Evolutionary conservation across 2,113 vertebrate species (phyloP).

Genomic region (Zosterops borbonicus): DNA sequence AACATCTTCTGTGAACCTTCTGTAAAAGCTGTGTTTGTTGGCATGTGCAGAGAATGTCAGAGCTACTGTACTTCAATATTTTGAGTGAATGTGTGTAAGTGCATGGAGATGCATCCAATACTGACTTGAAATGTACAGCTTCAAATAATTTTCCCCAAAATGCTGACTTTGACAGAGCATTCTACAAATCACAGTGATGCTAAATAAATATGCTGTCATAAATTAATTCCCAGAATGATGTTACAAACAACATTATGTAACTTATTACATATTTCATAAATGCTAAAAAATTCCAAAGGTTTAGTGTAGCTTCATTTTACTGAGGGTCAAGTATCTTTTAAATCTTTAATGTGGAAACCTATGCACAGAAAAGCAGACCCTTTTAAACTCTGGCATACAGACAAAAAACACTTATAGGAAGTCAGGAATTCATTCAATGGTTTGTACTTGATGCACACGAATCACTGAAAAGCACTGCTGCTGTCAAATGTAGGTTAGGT

Average conservation of each 20-base stretch:
- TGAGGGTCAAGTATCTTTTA: neutral
- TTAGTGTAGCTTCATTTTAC: neutral
- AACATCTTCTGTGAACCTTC: slow-evolving; percentile 56
- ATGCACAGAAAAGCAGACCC: neutral
- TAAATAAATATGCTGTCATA: neutral
- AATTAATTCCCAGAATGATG: neutral
- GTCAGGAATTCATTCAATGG: neutral
- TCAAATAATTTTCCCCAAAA: neutral
- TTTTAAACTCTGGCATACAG: neutral
- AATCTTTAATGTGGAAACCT: neutral
- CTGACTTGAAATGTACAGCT: neutral
- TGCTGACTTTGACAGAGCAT: neutral
- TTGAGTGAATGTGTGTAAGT: neutral
- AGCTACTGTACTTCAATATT: slow-evolving; percentile 54
- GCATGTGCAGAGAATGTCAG: slow-evolving; percentile 61
- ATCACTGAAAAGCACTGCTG: neutral
- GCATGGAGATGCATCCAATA: neutral
- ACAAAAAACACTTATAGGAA: neutral
- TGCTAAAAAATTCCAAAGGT: neutral
- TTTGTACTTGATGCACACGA: neutral
- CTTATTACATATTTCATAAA: neutral
- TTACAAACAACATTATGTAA: neutral
- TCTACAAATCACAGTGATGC: neutral
- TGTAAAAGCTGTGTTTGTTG: slow-evolving; percentile 67
- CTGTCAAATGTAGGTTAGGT: neutral